Conservation (phyloP, 2,888 invertebrate species). For the Xestobium rufovillosum region DNA sequence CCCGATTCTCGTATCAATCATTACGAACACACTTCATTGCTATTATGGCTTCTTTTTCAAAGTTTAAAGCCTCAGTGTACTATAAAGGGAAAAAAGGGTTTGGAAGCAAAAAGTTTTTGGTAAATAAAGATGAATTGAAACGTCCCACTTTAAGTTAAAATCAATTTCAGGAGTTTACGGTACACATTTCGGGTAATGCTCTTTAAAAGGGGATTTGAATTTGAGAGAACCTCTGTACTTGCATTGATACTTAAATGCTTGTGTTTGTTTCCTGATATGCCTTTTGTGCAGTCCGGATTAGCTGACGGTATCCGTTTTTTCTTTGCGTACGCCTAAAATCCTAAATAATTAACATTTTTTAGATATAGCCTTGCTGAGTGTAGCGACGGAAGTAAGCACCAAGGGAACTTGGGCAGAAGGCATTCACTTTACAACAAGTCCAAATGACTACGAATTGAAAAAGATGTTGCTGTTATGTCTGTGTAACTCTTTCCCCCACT, state of each 20-base stretch:
- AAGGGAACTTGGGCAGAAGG: slow-evolving; percentile 30
- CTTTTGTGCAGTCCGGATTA: slow-evolving; percentile 25
- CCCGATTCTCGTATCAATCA: no score
- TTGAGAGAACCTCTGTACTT: slow-evolving; percentile 30
- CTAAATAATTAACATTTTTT: slow-evolving; percentile 9
- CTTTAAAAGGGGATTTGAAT: slow-evolving; percentile 16
- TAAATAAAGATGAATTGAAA: no score
- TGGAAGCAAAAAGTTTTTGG: no score
- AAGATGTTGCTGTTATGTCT: slow-evolving; percentile 35
- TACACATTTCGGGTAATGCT: neutral
- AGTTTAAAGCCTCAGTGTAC: no score
- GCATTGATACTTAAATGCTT: slow-evolving; percentile 28
- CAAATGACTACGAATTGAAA: slow-evolving; percentile 35
- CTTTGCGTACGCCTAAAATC: neutral
- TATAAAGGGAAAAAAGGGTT: no score
- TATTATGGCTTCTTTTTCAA: no score
- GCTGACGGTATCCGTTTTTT: slow-evolving; percentile 32
- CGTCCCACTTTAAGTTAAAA: neutral
- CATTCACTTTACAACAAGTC: slow-evolving; percentile 25
- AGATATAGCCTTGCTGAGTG: slow-evolving; percentile 31
- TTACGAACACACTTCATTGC: no score
- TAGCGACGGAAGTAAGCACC: slow-evolving; percentile 28
- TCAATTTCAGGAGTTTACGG: slow-evolving; percentile 1
- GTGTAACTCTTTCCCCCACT: no score
- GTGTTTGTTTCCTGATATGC: slow-evolving; percentile 28